Evolutionary conservation across 1,140 invertebrate genomes (phyloP), one percentile per base, ranked within the genome.

Genomic region (Drosophila santomea): DNA sequence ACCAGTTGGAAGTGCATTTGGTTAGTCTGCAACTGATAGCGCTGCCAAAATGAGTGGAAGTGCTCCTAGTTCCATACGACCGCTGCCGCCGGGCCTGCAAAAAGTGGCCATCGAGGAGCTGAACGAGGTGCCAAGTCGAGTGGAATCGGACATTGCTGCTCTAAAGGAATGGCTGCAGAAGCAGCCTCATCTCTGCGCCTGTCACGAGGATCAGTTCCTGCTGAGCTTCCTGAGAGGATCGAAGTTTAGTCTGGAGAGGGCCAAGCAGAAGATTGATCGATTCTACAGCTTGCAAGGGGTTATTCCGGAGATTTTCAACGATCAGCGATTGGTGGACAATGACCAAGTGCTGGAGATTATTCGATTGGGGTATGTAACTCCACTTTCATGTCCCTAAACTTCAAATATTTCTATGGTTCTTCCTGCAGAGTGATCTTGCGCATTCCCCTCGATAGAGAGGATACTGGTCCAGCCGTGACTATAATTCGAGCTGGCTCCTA

Each of bases 161-260:
- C 91, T 96, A 28, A 93, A 93, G 28, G 93, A 95, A 48, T 96
- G 95, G 95, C 92, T 95, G 8, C 75, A 93, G 3, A 95, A 95
- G 88, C 95, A 95, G 71, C 94, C 94, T 0, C 95, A 96, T 90
- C 89, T 95, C 17, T 93, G 91, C 39, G 78, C 82, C 44, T 84
- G 92, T 38, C 78, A 74, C 5, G 95, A 94, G 75, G 94, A 95
- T 78, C 94, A 95, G 89, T 94, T 94, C 90, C 72, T 96, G 7
- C 73, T 95, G 23, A 93, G 93, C 41, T 95, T 95, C 83, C 85
- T 96, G 41, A 93, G 95, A 3, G 95, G 95, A 25, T 94, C 94
- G 59, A 96, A 96, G 90, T 95, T 94, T 83, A 96, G 95, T 74
- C 84, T 96, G 72, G 94, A 95, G 82, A 93, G 93, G 55, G 94